Evolutionary conservation across 2,113 vertebrate genomes (phyloP), one percentile per base, ranked within the genome.

Genomic region (Nothocercus julius): DNA sequence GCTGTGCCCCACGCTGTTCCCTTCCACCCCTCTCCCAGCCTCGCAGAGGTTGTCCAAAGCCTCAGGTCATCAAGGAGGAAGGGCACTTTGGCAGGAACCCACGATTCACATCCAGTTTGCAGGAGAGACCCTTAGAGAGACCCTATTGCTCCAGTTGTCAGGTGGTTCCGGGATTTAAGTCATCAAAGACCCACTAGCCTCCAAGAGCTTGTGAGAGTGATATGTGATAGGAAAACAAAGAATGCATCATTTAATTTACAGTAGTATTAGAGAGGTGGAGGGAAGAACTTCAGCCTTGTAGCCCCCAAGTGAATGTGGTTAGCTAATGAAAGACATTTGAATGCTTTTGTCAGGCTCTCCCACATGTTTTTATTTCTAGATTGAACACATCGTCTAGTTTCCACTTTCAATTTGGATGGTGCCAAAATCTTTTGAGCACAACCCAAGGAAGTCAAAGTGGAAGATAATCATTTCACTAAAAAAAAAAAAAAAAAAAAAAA

Each of bases 361-460:
- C 40, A 32, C 0, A 0, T 30, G 24, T 34, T 58, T 93, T 91
- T 82, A 53, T 89, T 92, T 85, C 81, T 76, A 89, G 74, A 47
- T 63, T 89, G 49, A 92, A 63, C 15, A 34, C 28, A 69, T 32
- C 78, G 66, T 82, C 66, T 82, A 5, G 63, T 62, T 91, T 74
- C 58, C 67, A 87, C 6, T 59, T 85, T 69, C 13, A 5, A 15
- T 62, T 20, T 76, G 59, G 70, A 82, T 66, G 36, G 56, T 54
- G 81, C 78, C 89, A 82, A 85, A 73, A 91, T 49, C 51, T 89
- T 92, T 72, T 91, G 67, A 91, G 32, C n/a, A 69, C 22, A 90
- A 58, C 38, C 22, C 78, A 82, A 82, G 63, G 45, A 96, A 89
- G 69, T 51, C 62, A 25, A 75, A 87, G 36, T 34, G 34, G 40